Evolutionary conservation across 2,888 invertebrate species (phyloP).

Genomic region (Stenodema calcarata): DNA sequence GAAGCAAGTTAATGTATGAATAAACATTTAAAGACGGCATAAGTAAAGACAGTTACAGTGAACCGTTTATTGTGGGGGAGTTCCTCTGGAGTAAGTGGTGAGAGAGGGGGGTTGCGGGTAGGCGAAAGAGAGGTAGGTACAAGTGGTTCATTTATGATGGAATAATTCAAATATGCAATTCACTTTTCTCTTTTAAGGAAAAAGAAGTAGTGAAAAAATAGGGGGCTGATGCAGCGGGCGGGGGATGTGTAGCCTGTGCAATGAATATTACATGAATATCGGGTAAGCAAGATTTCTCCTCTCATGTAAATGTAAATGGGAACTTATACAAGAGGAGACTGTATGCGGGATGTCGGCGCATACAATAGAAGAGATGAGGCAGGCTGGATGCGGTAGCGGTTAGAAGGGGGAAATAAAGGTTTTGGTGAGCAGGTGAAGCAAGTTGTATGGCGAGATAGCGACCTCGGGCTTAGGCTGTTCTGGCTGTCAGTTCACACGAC

Average conservation of each 20-base stretch:
- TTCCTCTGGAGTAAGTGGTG: background rate
- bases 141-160: constrained; percentile 50
- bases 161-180: constrained; percentile 51
- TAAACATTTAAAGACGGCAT: background rate
- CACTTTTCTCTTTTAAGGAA: constrained; percentile 49
- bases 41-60: background rate
- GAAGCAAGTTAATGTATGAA: constrained; percentile 1
- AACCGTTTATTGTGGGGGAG: constrained; percentile 21
- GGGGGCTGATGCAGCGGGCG: background rate
- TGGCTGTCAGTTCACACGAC: background rate
- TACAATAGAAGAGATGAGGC: background rate
- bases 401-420: background rate
- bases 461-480: background rate
- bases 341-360: constrained; percentile 12
- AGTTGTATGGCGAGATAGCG: background rate
- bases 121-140: background rate
- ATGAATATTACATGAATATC: constrained; percentile 54
- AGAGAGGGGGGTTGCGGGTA: background rate
- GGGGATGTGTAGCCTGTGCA: constrained; percentile 35
- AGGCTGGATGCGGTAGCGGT: background rate
- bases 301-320: constrained; percentile 55
- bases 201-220: background rate
- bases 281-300: constrained; percentile 52
- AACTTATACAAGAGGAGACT: constrained; percentile 51
- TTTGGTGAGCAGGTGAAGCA: background rate